Base-by-base conservation (phyloP, 1,140 invertebrate genomes). In the Geopemphigus sp. region DNA sequence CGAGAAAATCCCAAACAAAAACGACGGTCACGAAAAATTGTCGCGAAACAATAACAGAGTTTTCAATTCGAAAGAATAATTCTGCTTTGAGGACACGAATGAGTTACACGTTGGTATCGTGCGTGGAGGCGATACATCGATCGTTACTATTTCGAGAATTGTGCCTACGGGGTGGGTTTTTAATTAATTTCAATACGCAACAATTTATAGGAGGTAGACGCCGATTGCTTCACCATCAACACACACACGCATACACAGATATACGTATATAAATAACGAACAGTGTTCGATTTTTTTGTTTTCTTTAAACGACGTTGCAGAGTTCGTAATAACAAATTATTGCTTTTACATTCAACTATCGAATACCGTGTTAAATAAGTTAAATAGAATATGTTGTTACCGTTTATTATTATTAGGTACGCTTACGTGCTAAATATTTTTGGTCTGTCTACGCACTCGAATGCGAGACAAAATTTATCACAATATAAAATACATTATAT, bases 381-480 rank as follows among this genome's bases (percentile, higher is more conserved):
- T 76, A 59, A 76, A 76, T 59, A 45, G 4, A 47, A 50, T 78
- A 63, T 78, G 39, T 78, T 78, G 26, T 76, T 59, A 19, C n/a
- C 26, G 61, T 72, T 72, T 54, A 72, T 63, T 47, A 78, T 78
- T 47, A 78, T 78, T 47, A 78, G 14, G 57, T 78, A 78, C 14
- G 22, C 74, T 78, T 78, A 78, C 74, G 29, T 61, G 39, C 74
- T 78, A 78, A 78, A 63, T 4, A 39, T 78, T 50, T 78, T 78
- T 78, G 74, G 74, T 78, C 74, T 78, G 74, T 78, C 74, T 8
- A 47, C 15, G 74, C n/a, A n/a, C 74, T 78, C 63, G 61, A 78
- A 78, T 61, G 73, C 74, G 61, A 78, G 74, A 78, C 74, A 78
- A 78, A 59, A 78, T 10, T 78, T 78, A 78, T 78, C 57, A 63